Base-by-base conservation (phyloP, 2,888 invertebrate species). In the Adelphocoris suturalis region DNA sequence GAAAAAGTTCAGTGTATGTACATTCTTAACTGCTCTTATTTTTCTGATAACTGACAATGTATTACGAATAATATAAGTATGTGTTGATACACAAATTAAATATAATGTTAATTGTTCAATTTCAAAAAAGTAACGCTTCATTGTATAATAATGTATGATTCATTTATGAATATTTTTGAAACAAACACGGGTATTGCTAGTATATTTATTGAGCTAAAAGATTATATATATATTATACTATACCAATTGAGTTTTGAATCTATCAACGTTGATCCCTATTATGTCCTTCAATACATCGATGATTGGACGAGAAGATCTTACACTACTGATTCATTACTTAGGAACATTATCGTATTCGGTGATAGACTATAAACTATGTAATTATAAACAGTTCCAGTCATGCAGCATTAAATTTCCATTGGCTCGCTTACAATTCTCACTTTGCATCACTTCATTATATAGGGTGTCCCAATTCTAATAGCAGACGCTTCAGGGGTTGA, bases 121-220 rank as follows among this genome's bases (percentile, higher is more conserved):
- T 85, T 19, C 9, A 55, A 85, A 57, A 55, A 28, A 28, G 3
- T 85, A 55, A 85, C 48, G 85, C 47, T 88, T 76, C 13, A 28
- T 78, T 88, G 78, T 80, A 88, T 88, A 88, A 47, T 47, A 86
- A 28, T 52, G 78, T 88, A 88, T 52, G 88, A 88, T 55, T 88
- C 80, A 27, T 47, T 88, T 78, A 78, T 48, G 88, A 48, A 88
- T 88, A 88, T 88, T 88, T 85, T 88, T 88, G 88, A 88, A 88
- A 88, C 88, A 55, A 88, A 88, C 88, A 88, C 88, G 88, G 88
- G 88, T 88, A 88, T 76, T 28, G 48, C 80, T 88, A 88, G 76
- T 68, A 75, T 86, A 86, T 86, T 86, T 75, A 86, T 86, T 75
- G 86, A 48, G 86, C 86, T 86, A 75, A 86, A 82, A 75, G 55